Conservation (phyloP, 2,113 vertebrate species). For the Nesogale talazaci region DNA sequence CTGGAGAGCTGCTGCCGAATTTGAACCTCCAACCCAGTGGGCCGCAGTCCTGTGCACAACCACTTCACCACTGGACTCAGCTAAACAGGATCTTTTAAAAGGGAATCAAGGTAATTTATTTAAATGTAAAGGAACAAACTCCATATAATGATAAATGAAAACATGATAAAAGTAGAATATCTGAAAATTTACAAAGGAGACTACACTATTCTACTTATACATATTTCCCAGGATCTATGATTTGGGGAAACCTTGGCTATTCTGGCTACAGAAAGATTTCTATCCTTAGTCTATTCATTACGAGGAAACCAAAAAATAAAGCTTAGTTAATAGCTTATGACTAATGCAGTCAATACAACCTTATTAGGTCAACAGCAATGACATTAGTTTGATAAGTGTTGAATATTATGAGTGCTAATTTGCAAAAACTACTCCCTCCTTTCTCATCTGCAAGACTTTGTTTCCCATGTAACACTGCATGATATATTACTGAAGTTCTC, state of each 20-base stretch:
- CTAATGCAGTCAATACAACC: background rate
- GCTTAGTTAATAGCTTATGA: background rate
- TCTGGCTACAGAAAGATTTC: background rate
- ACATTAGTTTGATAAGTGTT: background rate
- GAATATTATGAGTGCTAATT: background rate
- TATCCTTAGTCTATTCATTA: background rate
- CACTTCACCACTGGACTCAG: no score
- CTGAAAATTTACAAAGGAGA: slow-evolving; percentile 3
- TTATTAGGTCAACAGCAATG: background rate
- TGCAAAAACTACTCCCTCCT: background rate
- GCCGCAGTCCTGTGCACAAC: no score
- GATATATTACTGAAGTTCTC: background rate
- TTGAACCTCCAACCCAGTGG: no score
- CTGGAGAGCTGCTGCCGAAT: no score
- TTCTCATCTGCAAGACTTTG: slow-evolving; percentile 18
- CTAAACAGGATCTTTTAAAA: background rate
- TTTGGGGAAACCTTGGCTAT: background rate
- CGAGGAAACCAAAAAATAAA: background rate
- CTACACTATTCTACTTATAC: background rate
- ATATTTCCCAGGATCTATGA: background rate
- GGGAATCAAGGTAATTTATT: background rate
- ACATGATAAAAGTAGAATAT: background rate
- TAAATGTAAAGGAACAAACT: slow-evolving; percentile 35
- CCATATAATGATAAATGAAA: background rate
- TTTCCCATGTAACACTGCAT: background rate